Base-by-base conservation (phyloP, 2,797 vertebrate genomes). In the Stomatorhinus walkeri region DNA sequence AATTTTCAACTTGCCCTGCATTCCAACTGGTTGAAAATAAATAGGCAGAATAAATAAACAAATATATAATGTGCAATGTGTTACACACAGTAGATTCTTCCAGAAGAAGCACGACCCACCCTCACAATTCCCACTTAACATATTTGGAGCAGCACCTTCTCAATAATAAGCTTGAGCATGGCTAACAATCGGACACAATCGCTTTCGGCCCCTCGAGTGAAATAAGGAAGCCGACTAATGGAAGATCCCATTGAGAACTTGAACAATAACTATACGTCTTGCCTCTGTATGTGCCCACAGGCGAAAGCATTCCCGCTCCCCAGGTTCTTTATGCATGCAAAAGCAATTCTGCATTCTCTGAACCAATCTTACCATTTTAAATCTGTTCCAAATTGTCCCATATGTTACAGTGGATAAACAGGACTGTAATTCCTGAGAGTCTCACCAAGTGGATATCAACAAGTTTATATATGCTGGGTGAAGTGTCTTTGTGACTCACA, bases 181-280 rank as follows among this genome's bases (percentile, higher is more conserved):
- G 90, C 92, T 91, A 91, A 92, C 90, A 91, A 91, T 87, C 12
- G 52, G 52, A 87, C 28, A 92, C 91, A 91, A 94, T 92, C 91
- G 92, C 91, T 90, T 88, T 89, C 90, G 72, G 90, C 95, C 93
- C 93, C 93, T 90, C 89, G 91, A 94, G 94, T 90, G 91, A 94
- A 89, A 95, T 93, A 91, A 93, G 91, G 89, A 90, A 92, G 90
- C 43, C 85, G 92, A 89, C 93, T 94, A 94, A 94, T 92, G 92
- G 93, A 93, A 92, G 90, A 93, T 90, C 93, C 90, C 92, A 93
- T 90, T 88, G 93, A 95, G 91, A 92, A 93, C 93, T 85, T 90
- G 92, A 90, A 89, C 91, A 93, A 93, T 68, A 93, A 93, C 91
- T 91, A 92, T 88, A 89, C 88, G 93, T 90, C 87, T 64, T 93